Evolutionary conservation across 2,797 vertebrate species (phyloP), one percentile per base, ranked within the genome.

Genomic region (Acestrorhynchus altus): DNA sequence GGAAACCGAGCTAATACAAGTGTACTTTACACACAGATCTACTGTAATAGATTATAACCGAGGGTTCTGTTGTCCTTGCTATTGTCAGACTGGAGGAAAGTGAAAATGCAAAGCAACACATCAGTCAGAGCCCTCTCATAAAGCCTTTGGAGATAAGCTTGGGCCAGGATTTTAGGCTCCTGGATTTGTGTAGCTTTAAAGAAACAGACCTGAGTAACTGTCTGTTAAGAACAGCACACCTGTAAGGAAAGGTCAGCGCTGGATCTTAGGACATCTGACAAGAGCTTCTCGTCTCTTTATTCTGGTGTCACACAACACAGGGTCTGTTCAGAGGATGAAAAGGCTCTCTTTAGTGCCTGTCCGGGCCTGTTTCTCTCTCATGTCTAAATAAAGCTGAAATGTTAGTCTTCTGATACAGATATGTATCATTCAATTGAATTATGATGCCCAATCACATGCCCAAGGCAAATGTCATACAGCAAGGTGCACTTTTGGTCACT

Each of bases 41-140:
- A 24, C 20, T 51, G 47, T 64, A 77, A 78, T 66, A 72, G 51
- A 3, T 13, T 46, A 59, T 49, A 42, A 78, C 68, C 72, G 51
- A 56, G 59, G 39, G 61, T 46, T 42, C 54, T 77, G 60, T 77
- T 81, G 63, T 61, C 56, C 68, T 28, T 72, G 52, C 49, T 52
- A 59, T 59, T 75, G 60, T 75, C 44, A 35, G 42, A 60, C 65
- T 68, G 54, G 56, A 64, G 20, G 61, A 78, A 74, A 78, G 47
- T 70, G 40, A 82, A 82, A 79, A 74, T 75, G 66, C 63, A 71
- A 64, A 74, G 72, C 72, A 66, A 47, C 20, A 18, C 78, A 92
- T 92, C 91, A 81, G 84, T 92, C 91, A 90, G 82, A 80, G 89
- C 90, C 87, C 88, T 59, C 72, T 91, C 86, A 91, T 92, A 90